These are phyloP conservation scores for Spinus olivaceus DNA, from an alignment of 2,797 vertebrate genomes.

Conservation along the genomic window DNA sequence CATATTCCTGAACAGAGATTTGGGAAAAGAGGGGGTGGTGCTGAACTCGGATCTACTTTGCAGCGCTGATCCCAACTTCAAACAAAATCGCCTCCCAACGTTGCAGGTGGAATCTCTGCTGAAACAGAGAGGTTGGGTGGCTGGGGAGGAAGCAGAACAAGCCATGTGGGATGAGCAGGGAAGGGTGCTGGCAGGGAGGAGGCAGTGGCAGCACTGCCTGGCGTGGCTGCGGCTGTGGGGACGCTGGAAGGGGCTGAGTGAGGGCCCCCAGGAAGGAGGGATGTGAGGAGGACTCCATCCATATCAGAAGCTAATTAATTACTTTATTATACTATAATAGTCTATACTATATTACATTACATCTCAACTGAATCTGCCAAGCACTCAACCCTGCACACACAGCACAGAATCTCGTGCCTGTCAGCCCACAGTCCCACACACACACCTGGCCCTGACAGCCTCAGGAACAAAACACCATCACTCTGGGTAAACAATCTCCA, in stretches of 20 bases:
- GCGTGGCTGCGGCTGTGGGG: accelerated
- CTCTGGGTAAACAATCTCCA: no score
- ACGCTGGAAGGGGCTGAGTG: accelerated
- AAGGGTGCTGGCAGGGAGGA: not conserved
- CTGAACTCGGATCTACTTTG: not conserved
- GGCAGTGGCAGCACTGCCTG: not conserved
- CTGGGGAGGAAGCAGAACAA: not conserved
- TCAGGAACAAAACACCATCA: no score
- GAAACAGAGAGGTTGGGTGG: not conserved
- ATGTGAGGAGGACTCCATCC: no score
- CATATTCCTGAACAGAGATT: not conserved
- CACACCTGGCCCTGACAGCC: no score
- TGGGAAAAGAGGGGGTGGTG: not conserved
- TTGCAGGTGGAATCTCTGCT: not conserved
- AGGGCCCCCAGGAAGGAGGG: no score
- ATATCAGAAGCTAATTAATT: no score
- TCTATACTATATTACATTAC: no score
- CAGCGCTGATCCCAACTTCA: not conserved
- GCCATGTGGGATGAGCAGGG: accelerated
- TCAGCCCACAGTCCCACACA: no score
- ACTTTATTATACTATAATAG: no score
- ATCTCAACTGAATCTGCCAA: no score
- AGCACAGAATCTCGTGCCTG: no score
- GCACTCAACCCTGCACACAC: no score
- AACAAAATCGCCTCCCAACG: not conserved